phyloP scores from a whole-genome alignment of 2,113 vertebrate species.

The Proteles cristata region DNA sequence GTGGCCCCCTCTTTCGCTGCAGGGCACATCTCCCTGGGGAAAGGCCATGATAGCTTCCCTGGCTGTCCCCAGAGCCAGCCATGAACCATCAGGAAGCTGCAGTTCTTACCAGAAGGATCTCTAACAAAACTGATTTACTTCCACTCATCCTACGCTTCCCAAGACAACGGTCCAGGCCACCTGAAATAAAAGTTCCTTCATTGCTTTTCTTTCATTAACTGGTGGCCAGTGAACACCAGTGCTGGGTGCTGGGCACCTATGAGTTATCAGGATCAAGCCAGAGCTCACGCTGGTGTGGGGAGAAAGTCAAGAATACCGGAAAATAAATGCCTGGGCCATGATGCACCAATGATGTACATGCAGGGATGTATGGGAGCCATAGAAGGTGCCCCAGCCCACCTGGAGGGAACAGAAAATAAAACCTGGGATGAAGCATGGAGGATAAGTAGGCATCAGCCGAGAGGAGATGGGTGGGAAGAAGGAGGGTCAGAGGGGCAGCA shows the following conservation, averaged over 20 bases:
- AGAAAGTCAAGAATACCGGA: not conserved
- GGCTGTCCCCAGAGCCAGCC: not conserved
- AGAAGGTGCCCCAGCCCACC: no score
- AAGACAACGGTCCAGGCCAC: not conserved
- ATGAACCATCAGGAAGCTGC: rapidly evolving
- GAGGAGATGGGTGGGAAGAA: not conserved
- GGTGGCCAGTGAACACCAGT: not conserved
- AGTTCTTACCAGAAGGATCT: not conserved
- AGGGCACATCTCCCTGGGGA: not conserved
- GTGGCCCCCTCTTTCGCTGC: not conserved
- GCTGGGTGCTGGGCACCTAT: not conserved
- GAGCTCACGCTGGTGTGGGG: not conserved
- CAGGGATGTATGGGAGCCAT: rapidly evolving
- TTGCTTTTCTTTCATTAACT: not conserved
- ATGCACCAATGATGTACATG: rapidly evolving
- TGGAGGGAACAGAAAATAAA: not conserved
- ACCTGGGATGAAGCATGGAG: not conserved
- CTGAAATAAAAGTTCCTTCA: not conserved
- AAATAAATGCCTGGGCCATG: not conserved
- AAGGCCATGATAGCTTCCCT: not conserved
- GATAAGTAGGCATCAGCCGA: not conserved
- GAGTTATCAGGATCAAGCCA: not conserved
- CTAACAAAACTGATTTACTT: not conserved
- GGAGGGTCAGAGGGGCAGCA: not conserved
- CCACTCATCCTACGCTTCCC: not conserved